Conservation (phyloP, 2,113 vertebrate species). For the Phyllostomus hastatus region DNA sequence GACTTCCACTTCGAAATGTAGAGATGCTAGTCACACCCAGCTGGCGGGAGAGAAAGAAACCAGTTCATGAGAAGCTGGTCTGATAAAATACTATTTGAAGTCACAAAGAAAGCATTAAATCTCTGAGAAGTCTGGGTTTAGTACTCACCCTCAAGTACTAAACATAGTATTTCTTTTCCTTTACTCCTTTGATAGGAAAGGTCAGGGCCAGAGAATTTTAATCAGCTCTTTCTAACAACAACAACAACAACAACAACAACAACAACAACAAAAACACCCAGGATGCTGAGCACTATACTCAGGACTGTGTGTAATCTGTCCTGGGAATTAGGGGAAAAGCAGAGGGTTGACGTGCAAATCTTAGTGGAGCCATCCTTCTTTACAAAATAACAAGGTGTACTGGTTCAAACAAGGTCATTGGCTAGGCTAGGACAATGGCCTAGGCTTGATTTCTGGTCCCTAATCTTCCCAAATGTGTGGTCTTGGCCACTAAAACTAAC, state of each 20-base stretch:
- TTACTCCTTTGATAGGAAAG: background rate
- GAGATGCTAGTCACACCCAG: too few species aligned
- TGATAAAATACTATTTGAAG: background rate
- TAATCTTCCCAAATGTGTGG: background rate
- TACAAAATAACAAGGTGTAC: too few species aligned
- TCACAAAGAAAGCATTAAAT: background rate
- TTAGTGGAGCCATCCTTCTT: background rate
- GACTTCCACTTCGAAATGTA: background rate
- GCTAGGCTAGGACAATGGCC: background rate
- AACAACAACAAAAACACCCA: background rate
- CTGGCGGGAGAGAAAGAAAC: background rate
- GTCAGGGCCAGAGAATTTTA: background rate
- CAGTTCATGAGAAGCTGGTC: background rate
- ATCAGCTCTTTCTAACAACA: background rate
- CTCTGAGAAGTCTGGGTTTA: background rate
- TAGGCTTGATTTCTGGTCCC: background rate
- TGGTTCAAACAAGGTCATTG: background rate
- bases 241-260: background rate
- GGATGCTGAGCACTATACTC: background rate
- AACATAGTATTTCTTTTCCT: background rate
- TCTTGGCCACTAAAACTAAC: background rate
- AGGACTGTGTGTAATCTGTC: background rate
- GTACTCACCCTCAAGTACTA: background rate
- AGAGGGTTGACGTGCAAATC: background rate
- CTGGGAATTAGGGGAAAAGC: background rate